Conservation (phyloP, 2,113 vertebrate species). For the Neodontobutis hainanensis region DNA sequence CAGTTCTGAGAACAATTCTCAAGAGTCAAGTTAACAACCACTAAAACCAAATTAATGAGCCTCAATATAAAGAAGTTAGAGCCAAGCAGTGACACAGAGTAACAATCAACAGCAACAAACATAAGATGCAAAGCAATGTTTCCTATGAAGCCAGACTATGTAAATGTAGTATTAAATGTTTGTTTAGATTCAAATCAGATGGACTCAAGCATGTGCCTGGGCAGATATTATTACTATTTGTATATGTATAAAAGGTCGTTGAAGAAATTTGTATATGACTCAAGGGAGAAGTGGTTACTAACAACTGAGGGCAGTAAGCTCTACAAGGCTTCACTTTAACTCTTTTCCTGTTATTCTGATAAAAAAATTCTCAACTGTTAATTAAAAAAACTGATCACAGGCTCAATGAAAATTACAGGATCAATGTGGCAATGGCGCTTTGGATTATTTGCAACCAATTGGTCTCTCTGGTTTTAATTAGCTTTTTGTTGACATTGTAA, state of each 20-base stretch:
- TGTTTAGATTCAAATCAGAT: conserved; percentile 66
- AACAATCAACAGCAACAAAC: conserved; percentile 44
- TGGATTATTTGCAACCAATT: conserved; percentile 14
- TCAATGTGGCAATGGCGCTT: conserved; percentile 11
- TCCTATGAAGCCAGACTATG: conserved; percentile 56
- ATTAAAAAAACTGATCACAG: conserved; percentile 11
- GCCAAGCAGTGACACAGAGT: conserved; percentile 14
- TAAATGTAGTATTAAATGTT: conserved; percentile 48
- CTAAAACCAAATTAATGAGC: conserved; percentile 14
- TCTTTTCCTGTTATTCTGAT: conserved; percentile 9
- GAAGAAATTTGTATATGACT: not conserved
- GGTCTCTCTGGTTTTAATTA: too few species aligned
- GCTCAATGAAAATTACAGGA: conserved; percentile 11
- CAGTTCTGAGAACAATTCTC: too few species aligned
- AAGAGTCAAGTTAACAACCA: conserved; percentile 2
- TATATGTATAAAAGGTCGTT: conserved; percentile 4
- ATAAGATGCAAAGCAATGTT: conserved; percentile 59
- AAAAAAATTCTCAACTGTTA: not conserved
- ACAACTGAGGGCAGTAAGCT: not conserved
- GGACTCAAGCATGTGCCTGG: not conserved
- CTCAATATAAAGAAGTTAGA: conserved; percentile 9
- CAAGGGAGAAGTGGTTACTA: not conserved
- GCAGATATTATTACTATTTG: conserved; percentile 12
- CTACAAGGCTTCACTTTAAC: not conserved
- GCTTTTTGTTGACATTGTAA: too few species aligned